Base-by-base conservation (phyloP, 2,888 invertebrate genomes). In the Phortica magna region DNA sequence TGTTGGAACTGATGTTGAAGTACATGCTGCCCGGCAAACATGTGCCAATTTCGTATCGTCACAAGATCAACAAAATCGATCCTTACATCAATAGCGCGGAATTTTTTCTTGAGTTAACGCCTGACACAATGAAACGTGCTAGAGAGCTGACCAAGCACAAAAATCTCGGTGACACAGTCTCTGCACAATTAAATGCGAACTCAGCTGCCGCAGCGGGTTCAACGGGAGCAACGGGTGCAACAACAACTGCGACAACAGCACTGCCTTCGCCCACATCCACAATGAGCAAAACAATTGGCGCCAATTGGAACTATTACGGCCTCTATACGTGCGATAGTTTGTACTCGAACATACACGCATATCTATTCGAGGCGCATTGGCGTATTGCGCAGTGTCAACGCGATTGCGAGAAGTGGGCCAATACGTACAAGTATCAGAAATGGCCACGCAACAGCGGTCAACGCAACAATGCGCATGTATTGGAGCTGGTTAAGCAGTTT, bases 1-100 rank as follows among this genome's bases (percentile, higher is more conserved):
- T 99, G 96, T 93, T 98, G 84, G 98, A 98, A 89, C 93, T 99
- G 71, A 94, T 98, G 68, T 95, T 97, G 89, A 97, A 96, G 89
- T 95, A 98, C 90, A 93, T 99, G 81, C 93, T 95, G 84, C 96
- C 96, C 0, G 96, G 96, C 87, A 94, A 95, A 19, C 96, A 97
- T 92, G 94, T 97, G 39, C 92, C 92, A 61, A 93, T 95, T 75
- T 96, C 96, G n/a, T 96, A 96, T 92, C 93, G 95, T 77, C 93
- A 94, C 83, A 93, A 95, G 85, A 93, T 96, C 73, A 93, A 94
- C 80, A 95, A 95, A 86, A 92, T 95, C 71, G 96, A 96, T 92
- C 94, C 95, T 0, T 95, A 95, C 86, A 94, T 95, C 81, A 94
- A 94, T 79, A 95, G 95, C 77, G 95, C 96, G 0, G 95, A 96